Evolutionary conservation across 2,888 invertebrate genomes (phyloP).

Genomic region (Caenorhabditis auriculariae): DNA sequence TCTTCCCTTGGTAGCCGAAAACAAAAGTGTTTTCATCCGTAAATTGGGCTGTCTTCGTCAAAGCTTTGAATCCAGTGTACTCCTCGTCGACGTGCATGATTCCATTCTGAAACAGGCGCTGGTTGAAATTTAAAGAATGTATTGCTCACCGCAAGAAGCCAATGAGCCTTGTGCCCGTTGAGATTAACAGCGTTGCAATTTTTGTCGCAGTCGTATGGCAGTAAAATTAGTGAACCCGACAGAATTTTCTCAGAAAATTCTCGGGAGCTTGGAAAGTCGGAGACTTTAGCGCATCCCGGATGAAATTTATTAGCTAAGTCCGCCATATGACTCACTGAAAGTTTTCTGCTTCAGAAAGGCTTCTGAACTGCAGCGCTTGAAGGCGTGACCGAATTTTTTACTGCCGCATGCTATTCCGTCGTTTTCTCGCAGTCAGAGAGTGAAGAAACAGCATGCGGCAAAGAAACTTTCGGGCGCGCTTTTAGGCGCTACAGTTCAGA

Average conservation of each 20-base stretch:
- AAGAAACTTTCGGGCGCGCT: too few species aligned
- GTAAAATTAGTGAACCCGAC: slow-evolving; percentile 24
- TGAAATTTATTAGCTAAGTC: slow-evolving; percentile 22
- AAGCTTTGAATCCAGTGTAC: not conserved
- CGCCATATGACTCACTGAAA: slow-evolving; percentile 38
- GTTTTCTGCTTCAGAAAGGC: too few species aligned
- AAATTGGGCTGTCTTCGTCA: slow-evolving; percentile 1
- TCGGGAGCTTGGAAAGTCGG: slow-evolving; percentile 16
- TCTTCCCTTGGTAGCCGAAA: slow-evolving; percentile 52
- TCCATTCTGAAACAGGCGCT: slow-evolving; percentile 19
- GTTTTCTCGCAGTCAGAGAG: not conserved
- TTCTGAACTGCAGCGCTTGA: too few species aligned
- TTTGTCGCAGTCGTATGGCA: slow-evolving; percentile 60
- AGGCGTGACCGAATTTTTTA: too few species aligned
- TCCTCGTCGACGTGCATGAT: slow-evolving; percentile 13
- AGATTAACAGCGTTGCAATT: slow-evolving; percentile 46
- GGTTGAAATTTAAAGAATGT: too few species aligned
- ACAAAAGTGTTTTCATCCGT: slow-evolving; percentile 6
- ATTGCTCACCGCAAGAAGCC: slow-evolving; percentile 53
- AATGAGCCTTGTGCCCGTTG: slow-evolving; percentile 54
- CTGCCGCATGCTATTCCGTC: too few species aligned
- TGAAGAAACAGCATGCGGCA: too few species aligned
- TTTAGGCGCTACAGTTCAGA: too few species aligned
- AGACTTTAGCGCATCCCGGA: slow-evolving; percentile 9
- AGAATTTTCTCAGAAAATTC: slow-evolving; percentile 10